Evolutionary conservation across 2,888 invertebrate species (phyloP), one percentile per base, ranked within the genome.

Genomic region (Chrysomela aeneicollis): DNA sequence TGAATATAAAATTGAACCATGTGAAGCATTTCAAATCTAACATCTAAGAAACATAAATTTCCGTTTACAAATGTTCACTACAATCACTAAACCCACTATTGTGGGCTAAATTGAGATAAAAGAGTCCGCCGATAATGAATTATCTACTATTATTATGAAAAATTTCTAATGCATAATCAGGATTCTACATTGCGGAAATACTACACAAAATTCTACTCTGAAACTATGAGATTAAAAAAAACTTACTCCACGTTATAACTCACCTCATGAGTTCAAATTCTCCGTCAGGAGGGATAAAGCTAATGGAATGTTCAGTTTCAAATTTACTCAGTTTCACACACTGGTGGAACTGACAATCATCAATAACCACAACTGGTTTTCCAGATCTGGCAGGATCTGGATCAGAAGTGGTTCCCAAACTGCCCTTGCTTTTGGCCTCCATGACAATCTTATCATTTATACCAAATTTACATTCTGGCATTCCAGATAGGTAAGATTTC

Each of bases 401-500:
- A 77, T 85, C 86, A 9, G 84, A 81, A 65, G 91, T 89, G 0
- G 89, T 86, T 1, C 91, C 88, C 26, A 63, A 53, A 86, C 87
- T 88, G 15, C 90, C 89, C 76, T 92, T 92, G 1, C 93, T 93
- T 80, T 94, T 94, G 0, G 94, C 91, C 79, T 99, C 99, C 95
- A 99, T 97, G 5, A 98, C 95, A 64, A 99, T 95, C 84, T 99
- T 99, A 83, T 99, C 99, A 79, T 99, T 99, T 79, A 99, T 98
- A 15, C 99, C 99, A 82, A 94, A 99, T 86, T 99, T 99, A 86
- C 99, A 99, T 83, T 99, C 99, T 0, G 99, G 99, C 99, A 99
- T 99, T 32, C 99, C 99, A 21, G 98, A 98, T 66, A 99, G 86
- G 82, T 98, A 99, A 0, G 98, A 97, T 85, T 99, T 99, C 99